phyloP scores from a whole-genome alignment of 1,140 invertebrate species.

The Heliconius hewitsoni region DNA sequence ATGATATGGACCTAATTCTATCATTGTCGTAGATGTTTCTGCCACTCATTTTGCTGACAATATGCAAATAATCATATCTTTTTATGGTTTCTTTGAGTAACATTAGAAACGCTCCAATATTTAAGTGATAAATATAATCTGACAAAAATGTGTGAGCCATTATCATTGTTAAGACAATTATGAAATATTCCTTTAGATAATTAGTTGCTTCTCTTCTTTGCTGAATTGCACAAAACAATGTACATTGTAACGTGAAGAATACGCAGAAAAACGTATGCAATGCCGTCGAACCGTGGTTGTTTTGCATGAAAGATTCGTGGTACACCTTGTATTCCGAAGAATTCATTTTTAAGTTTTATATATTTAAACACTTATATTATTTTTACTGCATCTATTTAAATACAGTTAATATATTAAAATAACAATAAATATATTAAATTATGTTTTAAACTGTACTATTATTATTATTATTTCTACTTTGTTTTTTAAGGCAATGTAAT shows the following conservation, averaged over 20 bases:
- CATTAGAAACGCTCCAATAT: constrained; percentile 46
- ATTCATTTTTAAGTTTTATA: constrained; percentile 47
- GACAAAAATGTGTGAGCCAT: constrained; percentile 77
- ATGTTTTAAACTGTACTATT: not conserved
- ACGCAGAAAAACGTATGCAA: constrained; percentile 67
- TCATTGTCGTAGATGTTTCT: constrained; percentile 50
- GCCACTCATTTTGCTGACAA: not conserved
- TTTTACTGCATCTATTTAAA: too few species aligned
- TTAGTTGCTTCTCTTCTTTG: constrained; percentile 26
- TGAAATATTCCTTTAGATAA: constrained; percentile 76
- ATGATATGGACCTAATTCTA: constrained; percentile 83
- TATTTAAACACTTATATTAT: not conserved
- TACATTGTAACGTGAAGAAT: constrained; percentile 67
- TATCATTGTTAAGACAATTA: constrained; percentile 80
- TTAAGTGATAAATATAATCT: constrained; percentile 53
- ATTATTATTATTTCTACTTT: not conserved
- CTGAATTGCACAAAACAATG: constrained; percentile 48
- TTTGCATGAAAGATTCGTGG: constrained; percentile 77
- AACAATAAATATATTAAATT: not conserved
- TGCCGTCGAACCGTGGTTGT: constrained; percentile 77
- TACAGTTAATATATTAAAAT: not conserved
- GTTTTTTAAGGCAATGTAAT: not conserved
- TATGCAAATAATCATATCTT: constrained; percentile 12
- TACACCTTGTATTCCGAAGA: constrained; percentile 65
- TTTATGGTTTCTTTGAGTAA: constrained; percentile 54